phyloP scores from a whole-genome alignment of 2,113 vertebrate species.

The Pungitius pungitius region DNA sequence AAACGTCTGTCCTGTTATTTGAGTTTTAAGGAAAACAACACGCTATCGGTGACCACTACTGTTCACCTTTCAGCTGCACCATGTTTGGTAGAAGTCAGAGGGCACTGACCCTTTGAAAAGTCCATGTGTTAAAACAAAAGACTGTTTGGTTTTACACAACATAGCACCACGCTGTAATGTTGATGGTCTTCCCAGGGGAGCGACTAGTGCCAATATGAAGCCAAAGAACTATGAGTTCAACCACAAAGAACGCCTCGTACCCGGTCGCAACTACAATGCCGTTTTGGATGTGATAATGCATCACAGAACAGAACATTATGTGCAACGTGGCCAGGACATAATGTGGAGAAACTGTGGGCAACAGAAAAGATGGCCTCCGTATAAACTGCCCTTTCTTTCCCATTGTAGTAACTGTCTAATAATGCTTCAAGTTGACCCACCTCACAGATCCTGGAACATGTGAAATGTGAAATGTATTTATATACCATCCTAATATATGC shows the following conservation, averaged over 20 bases:
- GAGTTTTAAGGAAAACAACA: constrained; percentile 9
- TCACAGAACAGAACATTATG: constrained; percentile 14
- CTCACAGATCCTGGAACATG: constrained; percentile 47
- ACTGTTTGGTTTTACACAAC: constrained; percentile 37
- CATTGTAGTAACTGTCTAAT: constrained; percentile 31
- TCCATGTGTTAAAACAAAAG: constrained; percentile 13
- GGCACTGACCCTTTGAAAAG: constrained; percentile 16
- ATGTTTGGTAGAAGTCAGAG: not conserved
- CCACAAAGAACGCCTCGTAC: not conserved
- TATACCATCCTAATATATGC: constrained; percentile 59
- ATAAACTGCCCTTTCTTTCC: constrained; percentile 32
- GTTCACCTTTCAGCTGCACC: constrained; percentile 12
- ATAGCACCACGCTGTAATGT: constrained; percentile 27
- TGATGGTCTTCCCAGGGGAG: constrained; percentile 40
- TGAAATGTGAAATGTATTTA: constrained; percentile 71
- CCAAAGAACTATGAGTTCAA: constrained; percentile 44
- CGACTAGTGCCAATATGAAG: constrained; percentile 47
- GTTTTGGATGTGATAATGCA: constrained; percentile 1
- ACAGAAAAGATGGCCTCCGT: not conserved
- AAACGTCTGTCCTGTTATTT: constrained; percentile 29
- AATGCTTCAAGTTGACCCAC: constrained; percentile 52
- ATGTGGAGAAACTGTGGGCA: constrained; percentile 20
- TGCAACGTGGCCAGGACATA: constrained; percentile 6
- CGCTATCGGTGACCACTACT: constrained; percentile 17
- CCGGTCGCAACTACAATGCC: constrained; percentile 4